Conservation (phyloP, 92 coral and sea anemone species). For the Galaxea fascicularis region DNA sequence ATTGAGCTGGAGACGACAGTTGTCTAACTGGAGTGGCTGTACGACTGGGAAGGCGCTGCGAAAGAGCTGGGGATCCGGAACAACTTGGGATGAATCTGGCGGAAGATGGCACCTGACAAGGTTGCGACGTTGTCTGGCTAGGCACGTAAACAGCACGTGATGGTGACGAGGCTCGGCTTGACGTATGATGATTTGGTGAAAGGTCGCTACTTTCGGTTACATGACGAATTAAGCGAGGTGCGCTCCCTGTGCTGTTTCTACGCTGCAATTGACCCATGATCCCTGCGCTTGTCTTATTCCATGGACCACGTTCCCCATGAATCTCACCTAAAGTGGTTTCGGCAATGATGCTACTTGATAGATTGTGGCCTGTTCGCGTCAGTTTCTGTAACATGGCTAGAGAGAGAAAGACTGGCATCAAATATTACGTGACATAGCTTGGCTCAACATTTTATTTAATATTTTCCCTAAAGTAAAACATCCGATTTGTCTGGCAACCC, state of each 20-base stretch:
- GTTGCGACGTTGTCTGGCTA: constrained; percentile 18
- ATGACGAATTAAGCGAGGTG: constrained; percentile 41
- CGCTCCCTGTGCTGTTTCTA: constrained; percentile 41
- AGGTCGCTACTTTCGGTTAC: background rate
- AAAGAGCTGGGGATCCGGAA: constrained; percentile 22
- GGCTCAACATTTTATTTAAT: too few species aligned
- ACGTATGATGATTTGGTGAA: background rate
- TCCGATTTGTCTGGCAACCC: too few species aligned
- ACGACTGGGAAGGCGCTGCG: constrained; percentile 1
- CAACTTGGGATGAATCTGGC: constrained; percentile 10
- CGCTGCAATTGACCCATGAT: constrained; percentile 14
- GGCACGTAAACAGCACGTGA: constrained; percentile 18
- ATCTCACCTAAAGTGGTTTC: constrained; percentile 3
- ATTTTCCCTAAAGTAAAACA: background rate
- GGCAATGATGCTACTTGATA: constrained; percentile 8
- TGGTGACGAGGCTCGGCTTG: constrained; percentile 27
- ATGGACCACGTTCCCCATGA: background rate
- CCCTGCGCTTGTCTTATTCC: background rate
- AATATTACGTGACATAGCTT: background rate
- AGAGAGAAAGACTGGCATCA: background rate
- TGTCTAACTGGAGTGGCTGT: constrained; percentile 26
- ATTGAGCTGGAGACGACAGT: constrained; percentile 7
- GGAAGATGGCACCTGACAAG: constrained; percentile 35
- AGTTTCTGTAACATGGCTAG: constrained; percentile 16
- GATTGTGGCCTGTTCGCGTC: constrained; percentile 6